Evolutionary conservation across 2,113 vertebrate species (phyloP).

Genomic region (Malurus melanocephalus): DNA sequence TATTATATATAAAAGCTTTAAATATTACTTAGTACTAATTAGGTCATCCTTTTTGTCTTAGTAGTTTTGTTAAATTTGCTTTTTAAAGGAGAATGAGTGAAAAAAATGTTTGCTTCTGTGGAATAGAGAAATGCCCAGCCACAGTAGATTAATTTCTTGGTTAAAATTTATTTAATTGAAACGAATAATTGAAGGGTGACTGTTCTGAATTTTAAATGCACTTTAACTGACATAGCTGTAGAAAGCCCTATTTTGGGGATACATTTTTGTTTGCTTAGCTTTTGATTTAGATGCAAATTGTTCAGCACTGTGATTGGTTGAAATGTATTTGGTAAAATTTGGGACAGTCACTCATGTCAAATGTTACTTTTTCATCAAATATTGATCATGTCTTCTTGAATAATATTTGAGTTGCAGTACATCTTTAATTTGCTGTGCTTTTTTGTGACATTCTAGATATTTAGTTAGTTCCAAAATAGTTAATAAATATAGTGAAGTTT

Average conservation of each 20-base stretch:
- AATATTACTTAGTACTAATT: conserved; percentile 42
- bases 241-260: conserved; percentile 24
- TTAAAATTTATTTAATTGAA: conserved; percentile 43
- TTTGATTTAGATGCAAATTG: conserved; percentile 25
- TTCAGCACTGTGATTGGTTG: conserved; percentile 22
- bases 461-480: neutral
- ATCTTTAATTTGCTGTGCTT: neutral
- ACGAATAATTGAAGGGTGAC: conserved; percentile 32
- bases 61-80: conserved; percentile 31
- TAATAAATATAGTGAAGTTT: neutral
- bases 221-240: neutral
- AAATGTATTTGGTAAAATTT: conserved; percentile 40
- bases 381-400: conserved; percentile 9
- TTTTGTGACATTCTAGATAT: neutral
- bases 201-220: conserved; percentile 17
- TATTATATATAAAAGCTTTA: conserved; percentile 34
- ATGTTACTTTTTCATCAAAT: conserved; percentile 49
- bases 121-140: neutral
- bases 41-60: conserved; percentile 45
- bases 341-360: conserved; percentile 44
- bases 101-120: conserved; percentile 36
- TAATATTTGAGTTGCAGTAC: neutral
- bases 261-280: conserved; percentile 12
- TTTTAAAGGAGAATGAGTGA: conserved; percentile 4
- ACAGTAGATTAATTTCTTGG: conserved; percentile 34